These are phyloP conservation scores for Holothuria scabra DNA, from an alignment of 53 echinoderm and acorn worm genomes.

Conservation along the genomic window DNA sequence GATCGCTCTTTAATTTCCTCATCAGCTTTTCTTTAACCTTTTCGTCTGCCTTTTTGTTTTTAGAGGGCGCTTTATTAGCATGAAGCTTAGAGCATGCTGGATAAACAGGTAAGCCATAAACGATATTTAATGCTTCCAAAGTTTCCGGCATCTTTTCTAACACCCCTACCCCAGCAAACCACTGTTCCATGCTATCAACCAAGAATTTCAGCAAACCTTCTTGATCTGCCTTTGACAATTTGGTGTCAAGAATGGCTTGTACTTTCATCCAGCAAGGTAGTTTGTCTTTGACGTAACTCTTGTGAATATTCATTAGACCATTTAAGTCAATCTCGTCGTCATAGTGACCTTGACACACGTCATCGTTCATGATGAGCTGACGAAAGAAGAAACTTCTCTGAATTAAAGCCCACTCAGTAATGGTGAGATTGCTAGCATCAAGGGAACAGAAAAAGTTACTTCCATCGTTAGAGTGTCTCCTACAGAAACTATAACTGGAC, in stretches of 20 bases:
- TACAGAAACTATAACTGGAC: constrained; percentile 72
- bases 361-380: constrained; percentile 62
- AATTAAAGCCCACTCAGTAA: constrained; percentile 76
- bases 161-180: constrained; percentile 81
- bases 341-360: constrained; percentile 10
- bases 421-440: constrained; percentile 54
- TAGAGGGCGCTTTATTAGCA: constrained; percentile 18
- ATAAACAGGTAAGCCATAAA: constrained; percentile 61
- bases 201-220: constrained; percentile 49
- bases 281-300: constrained; percentile 14
- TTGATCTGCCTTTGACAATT: constrained; percentile 32
- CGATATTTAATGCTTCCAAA: constrained; percentile 53
- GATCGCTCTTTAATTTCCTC: constrained; percentile 53
- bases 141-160: constrained; percentile 70
- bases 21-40: constrained; percentile 33
- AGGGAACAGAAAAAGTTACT: constrained; percentile 54
- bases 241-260: constrained; percentile 65
- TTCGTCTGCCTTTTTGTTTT: constrained; percentile 7
- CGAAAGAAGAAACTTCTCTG: constrained; percentile 81
- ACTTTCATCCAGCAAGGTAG: constrained; percentile 80
- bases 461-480: constrained; percentile 59
- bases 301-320: constrained; percentile 20
- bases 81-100: constrained; percentile 51
- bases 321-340: constrained; percentile 31
- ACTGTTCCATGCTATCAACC: constrained; percentile 68